Evolutionary conservation across 2,113 vertebrate species (phyloP).

Genomic region (Poecile atricapillus): DNA sequence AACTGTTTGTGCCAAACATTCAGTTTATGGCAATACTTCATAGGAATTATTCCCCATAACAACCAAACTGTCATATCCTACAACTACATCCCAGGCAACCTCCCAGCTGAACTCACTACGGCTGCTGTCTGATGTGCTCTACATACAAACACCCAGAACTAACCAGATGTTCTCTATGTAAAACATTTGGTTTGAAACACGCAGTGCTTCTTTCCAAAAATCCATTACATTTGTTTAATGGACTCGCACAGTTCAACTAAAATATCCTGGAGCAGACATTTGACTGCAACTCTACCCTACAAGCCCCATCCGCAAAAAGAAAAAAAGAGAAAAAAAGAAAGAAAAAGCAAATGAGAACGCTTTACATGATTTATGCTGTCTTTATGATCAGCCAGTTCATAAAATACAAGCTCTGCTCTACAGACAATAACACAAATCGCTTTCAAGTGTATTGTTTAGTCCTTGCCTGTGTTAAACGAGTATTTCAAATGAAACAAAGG

Average conservation of each 20-base stretch:
- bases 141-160: conserved; percentile 69
- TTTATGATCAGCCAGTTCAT: conserved; percentile 73
- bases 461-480: conserved; percentile 53
- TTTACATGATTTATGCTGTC: conserved; percentile 67
- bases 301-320: conserved; percentile 67
- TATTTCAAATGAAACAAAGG: conserved; percentile 47
- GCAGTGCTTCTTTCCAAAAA: conserved; percentile 69
- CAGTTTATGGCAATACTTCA: conserved; percentile 71
- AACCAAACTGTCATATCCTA: conserved; percentile 71
- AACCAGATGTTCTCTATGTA: conserved; percentile 81
- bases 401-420: conserved; percentile 69
- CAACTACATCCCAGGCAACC: conserved; percentile 73
- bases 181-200: conserved; percentile 76
- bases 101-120: conserved; percentile 67
- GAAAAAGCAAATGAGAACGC: conserved; percentile 67
- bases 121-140: conserved; percentile 72
- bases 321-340: neutral
- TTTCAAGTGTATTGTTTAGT: conserved; percentile 73
- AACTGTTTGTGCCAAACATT: conserved; percentile 43
- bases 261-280: conserved; percentile 77
- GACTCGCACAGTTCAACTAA: conserved; percentile 75
- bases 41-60: conserved; percentile 66
- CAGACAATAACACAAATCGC: conserved; percentile 62
- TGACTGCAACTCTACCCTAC: conserved; percentile 70
- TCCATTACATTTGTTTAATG: conserved; percentile 77